Percentiles rank a stretch among this genome's conserved stretches.
Conservation (phyloP, 1,140 invertebrate species). For the Bathynomus jamesi region DNA sequence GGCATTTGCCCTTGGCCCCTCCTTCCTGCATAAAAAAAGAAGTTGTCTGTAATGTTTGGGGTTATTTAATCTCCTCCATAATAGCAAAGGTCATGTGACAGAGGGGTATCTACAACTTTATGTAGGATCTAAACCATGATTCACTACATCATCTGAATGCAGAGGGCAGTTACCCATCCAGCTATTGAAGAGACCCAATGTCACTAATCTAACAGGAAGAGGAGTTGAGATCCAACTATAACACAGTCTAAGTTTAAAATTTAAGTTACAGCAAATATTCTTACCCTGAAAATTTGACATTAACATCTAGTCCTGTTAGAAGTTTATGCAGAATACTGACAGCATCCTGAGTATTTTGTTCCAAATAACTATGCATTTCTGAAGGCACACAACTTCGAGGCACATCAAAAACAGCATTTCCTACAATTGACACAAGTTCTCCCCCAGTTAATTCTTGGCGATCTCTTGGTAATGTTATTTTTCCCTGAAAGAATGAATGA, state of each 20-base stretch:
- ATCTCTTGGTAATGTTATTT: slow-evolving; percentile 45
- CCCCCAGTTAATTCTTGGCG: slow-evolving; percentile 49
- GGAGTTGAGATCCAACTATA: too few relatives aligned
- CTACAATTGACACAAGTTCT: slow-evolving; percentile 48
- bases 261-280: slow-evolving; percentile 9
- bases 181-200: too few relatives aligned
- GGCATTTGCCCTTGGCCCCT: too few relatives aligned
- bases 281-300: slow-evolving; percentile 55
- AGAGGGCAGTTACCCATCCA: too few relatives aligned
- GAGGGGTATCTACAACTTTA: too few relatives aligned
- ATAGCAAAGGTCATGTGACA: too few relatives aligned
- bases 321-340: slow-evolving; percentile 53
- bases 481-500: slow-evolving; percentile 22
- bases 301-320: slow-evolving; percentile 55
- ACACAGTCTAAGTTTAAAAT: background rate
- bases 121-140: too few relatives aligned
- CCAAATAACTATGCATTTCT: slow-evolving; percentile 49
- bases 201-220: too few relatives aligned
- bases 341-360: slow-evolving; percentile 56
- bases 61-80: too few relatives aligned
- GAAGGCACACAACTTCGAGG: slow-evolving; percentile 42
- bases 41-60: too few relatives aligned
- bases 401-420: slow-evolving; percentile 32
- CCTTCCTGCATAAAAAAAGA: too few relatives aligned
- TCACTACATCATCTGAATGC: too few relatives aligned